Conservation (phyloP, 2,888 invertebrate genomes). For the Octonoba sinensis region DNA sequence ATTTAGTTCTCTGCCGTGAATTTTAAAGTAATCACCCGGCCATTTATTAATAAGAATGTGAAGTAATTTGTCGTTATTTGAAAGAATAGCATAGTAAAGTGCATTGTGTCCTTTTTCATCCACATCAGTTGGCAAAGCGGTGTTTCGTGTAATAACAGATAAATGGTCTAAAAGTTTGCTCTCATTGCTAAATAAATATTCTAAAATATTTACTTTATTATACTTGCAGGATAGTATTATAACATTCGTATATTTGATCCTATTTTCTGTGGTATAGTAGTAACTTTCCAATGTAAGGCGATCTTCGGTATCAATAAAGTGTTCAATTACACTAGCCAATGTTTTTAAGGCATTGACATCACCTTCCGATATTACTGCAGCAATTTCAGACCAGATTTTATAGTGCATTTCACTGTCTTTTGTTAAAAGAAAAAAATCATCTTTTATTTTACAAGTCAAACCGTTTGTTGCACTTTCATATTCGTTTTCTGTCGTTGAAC, state of each 20-base stretch:
- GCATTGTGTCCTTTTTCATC: conserved; percentile 22
- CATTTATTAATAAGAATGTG: conserved; percentile 9
- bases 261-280: background rate
- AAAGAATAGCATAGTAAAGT: conserved; percentile 10
- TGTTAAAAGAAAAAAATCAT: background rate
- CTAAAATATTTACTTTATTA: background rate
- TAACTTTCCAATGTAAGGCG: background rate
- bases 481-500: no score
- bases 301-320: background rate
- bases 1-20: conserved; percentile 1
- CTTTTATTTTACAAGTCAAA: background rate
- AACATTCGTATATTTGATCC: conserved; percentile 6
- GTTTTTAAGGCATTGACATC: background rate
- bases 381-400: background rate
- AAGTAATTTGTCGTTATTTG: conserved; percentile 4
- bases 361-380: background rate
- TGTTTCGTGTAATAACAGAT: background rate
- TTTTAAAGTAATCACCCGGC: conserved; percentile 1
- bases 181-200: conserved; percentile 2
- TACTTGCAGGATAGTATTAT: conserved; percentile 18
- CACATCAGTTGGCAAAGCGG: background rate
- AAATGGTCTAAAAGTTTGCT: conserved; percentile 11
- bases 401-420: background rate
- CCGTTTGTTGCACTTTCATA: no score
- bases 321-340: background rate